Percentiles rank a stretch among this genome's conserved stretches.
Evolutionary conservation across 2,113 vertebrate species (phyloP).

Genomic region (Mystacornis crossleyi): DNA sequence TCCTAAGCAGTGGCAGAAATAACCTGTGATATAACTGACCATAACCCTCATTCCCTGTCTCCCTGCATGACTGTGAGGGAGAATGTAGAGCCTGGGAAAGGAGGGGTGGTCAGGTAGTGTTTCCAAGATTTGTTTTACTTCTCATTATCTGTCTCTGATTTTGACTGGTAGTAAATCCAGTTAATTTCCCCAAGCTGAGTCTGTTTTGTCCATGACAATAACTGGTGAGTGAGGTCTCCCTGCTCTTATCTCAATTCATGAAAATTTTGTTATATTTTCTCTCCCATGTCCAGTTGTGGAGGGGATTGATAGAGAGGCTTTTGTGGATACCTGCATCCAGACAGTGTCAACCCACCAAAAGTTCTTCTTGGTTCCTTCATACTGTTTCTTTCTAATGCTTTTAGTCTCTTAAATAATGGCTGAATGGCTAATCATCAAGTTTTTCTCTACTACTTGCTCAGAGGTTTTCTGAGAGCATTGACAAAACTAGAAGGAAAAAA

Average conservation of each 20-base stretch:
- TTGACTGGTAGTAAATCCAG: background rate
- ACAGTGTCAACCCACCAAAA: background rate
- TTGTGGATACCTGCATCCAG: background rate
- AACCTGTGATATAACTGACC: background rate
- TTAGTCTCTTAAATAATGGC: background rate
- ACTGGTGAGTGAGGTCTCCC: background rate
- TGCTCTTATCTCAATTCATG: too few species aligned
- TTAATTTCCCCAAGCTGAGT: background rate
- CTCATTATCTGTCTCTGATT: background rate
- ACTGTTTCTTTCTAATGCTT: background rate
- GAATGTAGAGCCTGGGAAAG: background rate
- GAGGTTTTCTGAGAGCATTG: background rate
- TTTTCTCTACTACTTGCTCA: background rate
- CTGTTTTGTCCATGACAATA: background rate
- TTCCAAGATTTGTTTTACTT: background rate
- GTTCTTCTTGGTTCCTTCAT: background rate
- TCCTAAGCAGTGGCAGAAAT: background rate
- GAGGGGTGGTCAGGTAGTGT: accelerated
- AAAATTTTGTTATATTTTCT: background rate
- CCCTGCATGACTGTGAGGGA: background rate
- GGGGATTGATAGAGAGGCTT: background rate
- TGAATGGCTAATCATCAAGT: background rate
- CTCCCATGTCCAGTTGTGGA: background rate
- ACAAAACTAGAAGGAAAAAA: too few species aligned
- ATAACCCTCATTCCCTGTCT: background rate